These are phyloP conservation scores for Cirrhinus mrigala DNA, from an alignment of 2,797 vertebrate genomes.

Conservation along the genomic window DNA sequence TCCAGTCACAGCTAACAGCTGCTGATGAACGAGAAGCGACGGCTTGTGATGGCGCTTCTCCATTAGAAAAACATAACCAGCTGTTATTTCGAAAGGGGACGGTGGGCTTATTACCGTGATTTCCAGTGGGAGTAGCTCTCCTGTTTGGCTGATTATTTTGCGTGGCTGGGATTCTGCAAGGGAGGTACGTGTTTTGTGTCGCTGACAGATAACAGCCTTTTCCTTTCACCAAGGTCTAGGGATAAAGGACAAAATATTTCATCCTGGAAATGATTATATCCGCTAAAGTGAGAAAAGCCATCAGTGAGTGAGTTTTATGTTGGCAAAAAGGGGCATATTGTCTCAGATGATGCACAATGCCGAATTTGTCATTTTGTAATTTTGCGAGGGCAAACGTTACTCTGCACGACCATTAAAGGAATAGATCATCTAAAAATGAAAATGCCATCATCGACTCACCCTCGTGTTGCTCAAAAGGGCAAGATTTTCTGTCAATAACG, in stretches of 20 bases:
- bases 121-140: slow-evolving; percentile 64
- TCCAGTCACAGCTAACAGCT: slow-evolving; percentile 67
- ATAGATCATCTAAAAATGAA: neutral
- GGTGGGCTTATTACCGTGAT: slow-evolving; percentile 68
- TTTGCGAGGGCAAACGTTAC: slow-evolving; percentile 42
- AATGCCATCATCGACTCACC: neutral
- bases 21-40: slow-evolving; percentile 73
- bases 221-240: slow-evolving; percentile 61
- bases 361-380: slow-evolving; percentile 45
- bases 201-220: slow-evolving; percentile 60
- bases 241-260: slow-evolving; percentile 56
- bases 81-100: slow-evolving; percentile 73
- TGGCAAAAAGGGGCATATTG: slow-evolving; percentile 16
- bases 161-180: slow-evolving; percentile 55
- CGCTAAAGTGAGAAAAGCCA: slow-evolving; percentile 25
- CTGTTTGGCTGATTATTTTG: slow-evolving; percentile 62
- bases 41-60: slow-evolving; percentile 63
- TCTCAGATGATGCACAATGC: slow-evolving; percentile 22
- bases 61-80: slow-evolving; percentile 73
- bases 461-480: neutral
- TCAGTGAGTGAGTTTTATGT: slow-evolving; percentile 24
- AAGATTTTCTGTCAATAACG: slow-evolving; percentile 3
- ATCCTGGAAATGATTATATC: slow-evolving; percentile 51
- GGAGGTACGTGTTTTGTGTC: slow-evolving; percentile 50
- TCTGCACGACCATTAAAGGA: slow-evolving; percentile 36